A percentile compares a stretch with the other conserved stretches of the same genome.
phyloP scores from a whole-genome alignment of 2,888 invertebrate genomes.

The Onchidella celtica region DNA sequence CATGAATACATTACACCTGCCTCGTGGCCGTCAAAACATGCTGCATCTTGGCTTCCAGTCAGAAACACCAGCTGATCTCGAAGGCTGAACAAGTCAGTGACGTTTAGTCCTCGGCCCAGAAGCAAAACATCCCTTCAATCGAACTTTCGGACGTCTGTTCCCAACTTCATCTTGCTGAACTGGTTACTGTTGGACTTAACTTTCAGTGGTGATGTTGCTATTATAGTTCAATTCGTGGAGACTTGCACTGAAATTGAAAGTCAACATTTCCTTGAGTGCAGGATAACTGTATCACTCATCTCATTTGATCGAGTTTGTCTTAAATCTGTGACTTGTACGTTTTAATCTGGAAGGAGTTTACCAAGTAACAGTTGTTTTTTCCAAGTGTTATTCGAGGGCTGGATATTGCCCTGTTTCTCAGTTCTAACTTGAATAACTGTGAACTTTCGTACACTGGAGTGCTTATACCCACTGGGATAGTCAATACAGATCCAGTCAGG shows the following conservation, averaged over 20 bases:
- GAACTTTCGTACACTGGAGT: not conserved
- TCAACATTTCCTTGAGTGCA: no score
- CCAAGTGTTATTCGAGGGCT: not conserved
- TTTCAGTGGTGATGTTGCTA: no score
- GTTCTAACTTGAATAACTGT: not conserved
- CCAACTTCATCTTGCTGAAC: not conserved
- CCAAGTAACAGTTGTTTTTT: not conserved
- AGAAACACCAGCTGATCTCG: slow-evolving; percentile 45
- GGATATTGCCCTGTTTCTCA: slow-evolving; percentile 4
- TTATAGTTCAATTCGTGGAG: no score
- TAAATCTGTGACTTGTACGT: no score
- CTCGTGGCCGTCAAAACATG: slow-evolving; percentile 48
- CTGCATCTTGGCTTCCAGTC: slow-evolving; percentile 15
- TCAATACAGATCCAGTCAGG: no score
- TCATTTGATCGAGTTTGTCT: no score
- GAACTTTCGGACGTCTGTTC: not conserved
- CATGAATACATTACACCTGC: not conserved
- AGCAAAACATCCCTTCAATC: not conserved
- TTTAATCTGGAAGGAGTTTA: no score
- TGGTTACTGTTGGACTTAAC: not conserved
- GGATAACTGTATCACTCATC: no score
- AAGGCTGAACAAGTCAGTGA: not conserved
- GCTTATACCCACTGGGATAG: not conserved
- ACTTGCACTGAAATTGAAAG: no score
- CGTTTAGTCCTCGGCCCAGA: not conserved